Evolutionary conservation across 2,797 vertebrate genomes (phyloP).

Genomic region (Microcaecilia unicolor): DNA sequence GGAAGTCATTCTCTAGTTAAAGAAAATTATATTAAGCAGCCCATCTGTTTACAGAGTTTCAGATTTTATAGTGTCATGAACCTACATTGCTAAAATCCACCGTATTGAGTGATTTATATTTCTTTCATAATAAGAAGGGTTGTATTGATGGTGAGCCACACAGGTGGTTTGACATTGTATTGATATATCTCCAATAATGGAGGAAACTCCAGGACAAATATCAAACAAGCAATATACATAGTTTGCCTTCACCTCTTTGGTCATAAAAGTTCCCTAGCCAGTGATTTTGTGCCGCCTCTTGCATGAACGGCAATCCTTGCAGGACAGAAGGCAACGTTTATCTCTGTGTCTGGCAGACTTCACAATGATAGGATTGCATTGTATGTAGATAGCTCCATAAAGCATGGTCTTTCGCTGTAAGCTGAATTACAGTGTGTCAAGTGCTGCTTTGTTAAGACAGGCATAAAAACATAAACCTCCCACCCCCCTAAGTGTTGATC

Average conservation of each 20-base stretch:
- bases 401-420: neutral
- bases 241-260: conserved; percentile 19
- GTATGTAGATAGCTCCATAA: neutral
- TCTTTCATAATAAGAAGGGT: conserved; percentile 17
- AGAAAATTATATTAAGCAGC: conserved; percentile 8
- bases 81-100: conserved; percentile 16
- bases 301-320: too few species aligned
- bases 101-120: conserved; percentile 15
- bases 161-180: too few species aligned
- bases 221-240: conserved; percentile 24
- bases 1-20: conserved; percentile 14
- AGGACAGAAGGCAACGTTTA: too few species aligned
- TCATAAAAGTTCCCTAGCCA: too few species aligned
- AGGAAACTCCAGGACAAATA: conserved; percentile 12
- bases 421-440: too few species aligned
- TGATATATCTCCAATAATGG: conserved; percentile 19
- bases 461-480: too few species aligned
- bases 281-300: too few species aligned
- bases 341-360: too few species aligned
- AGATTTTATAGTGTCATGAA: conserved; percentile 19
- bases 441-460: too few species aligned
- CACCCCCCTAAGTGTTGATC: too few species aligned
- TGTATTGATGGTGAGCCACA: conserved; percentile 15
- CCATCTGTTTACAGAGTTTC: conserved; percentile 9
- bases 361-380: neutral